Base-by-base conservation (phyloP, 2,888 invertebrate genomes). In the Urechis unicinctus region DNA sequence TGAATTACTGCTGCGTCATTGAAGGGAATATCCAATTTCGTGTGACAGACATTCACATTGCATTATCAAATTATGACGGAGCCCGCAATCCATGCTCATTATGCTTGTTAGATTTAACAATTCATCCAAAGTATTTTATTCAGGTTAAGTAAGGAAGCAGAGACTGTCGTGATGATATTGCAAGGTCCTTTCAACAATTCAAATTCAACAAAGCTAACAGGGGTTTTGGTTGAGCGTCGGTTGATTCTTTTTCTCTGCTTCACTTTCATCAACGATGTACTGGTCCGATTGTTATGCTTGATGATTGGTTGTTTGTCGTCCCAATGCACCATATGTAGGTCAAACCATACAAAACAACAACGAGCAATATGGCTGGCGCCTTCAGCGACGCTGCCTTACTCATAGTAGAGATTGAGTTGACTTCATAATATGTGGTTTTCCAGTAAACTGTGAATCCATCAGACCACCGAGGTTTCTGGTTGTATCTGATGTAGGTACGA, bases 101-200 rank as follows among this genome's bases (percentile, higher is more conserved):
- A n/a, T n/a, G n/a, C n/a, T n/a, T n/a, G n/a, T n/a, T n/a, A n/a
- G n/a, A n/a, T n/a, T n/a, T n/a, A n/a, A n/a, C n/a, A n/a, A n/a
- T n/a, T n/a, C n/a, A n/a, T n/a, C n/a, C n/a, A n/a, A n/a, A n/a
- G n/a, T n/a, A n/a, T n/a, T n/a, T n/a, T n/a, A n/a, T n/a, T n/a
- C n/a, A n/a, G n/a, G n/a, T n/a, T n/a, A n/a, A n/a, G n/a, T n/a
- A n/a, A n/a, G n/a, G n/a, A n/a, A n/a, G n/a, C n/a, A n/a, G n/a
- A n/a, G n/a, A n/a, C 58, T 25, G 51, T 58, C 1, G 31, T 45
- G n/a, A 52, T 47, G 29, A 55, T 58, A 13, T 49, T 58, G n/a
- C 58, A 58, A 22, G 30, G 50, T 21, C 58, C 58, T 24, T 58
- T 55, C 55, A n/a, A n/a, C n/a, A n/a, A n/a, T n/a, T n/a, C n/a